Percentiles rank a stretch among this genome's conserved stretches.
phyloP scores from a whole-genome alignment of 2,113 vertebrate species.

The Aplodontia rufa region DNA sequence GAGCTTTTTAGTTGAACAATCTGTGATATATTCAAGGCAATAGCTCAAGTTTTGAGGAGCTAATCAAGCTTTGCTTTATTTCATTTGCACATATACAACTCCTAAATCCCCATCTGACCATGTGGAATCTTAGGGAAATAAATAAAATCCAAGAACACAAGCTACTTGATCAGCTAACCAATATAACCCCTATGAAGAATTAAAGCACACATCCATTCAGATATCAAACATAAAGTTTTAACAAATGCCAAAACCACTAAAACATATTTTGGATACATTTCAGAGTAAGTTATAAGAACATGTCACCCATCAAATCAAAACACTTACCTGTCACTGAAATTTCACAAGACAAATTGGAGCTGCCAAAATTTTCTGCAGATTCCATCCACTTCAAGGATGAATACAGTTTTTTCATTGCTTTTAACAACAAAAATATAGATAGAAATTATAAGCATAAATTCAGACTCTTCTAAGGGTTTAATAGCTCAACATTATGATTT shows the following conservation, averaged over 20 bases:
- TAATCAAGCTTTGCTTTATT: neutral
- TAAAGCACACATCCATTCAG: neutral
- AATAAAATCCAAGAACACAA: neutral
- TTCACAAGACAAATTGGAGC: constrained; percentile 60
- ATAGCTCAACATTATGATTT: constrained; percentile 57
- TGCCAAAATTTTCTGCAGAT: constrained; percentile 60
- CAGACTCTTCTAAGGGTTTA: constrained; percentile 21
- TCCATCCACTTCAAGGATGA: constrained; percentile 37
- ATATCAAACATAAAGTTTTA: constrained; percentile 21
- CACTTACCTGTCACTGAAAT: constrained; percentile 57
- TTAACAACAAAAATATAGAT: constrained; percentile 53
- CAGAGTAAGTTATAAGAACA: constrained; percentile 54
- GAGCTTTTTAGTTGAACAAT: neutral
- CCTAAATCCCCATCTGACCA: neutral
- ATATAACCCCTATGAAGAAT: neutral
- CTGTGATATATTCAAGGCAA: neutral
- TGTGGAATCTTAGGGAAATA: neutral
- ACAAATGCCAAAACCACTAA: constrained; percentile 46
- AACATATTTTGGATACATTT: constrained; percentile 43
- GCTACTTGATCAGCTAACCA: neutral
- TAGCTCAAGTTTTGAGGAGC: neutral
- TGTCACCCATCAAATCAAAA: constrained; percentile 64
- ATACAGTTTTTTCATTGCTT: neutral
- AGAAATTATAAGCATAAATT: constrained; percentile 50
- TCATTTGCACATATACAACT: neutral